These are phyloP conservation scores for Dermolepida albohirtum DNA, from an alignment of 2,888 invertebrate genomes.

Conservation along the genomic window DNA sequence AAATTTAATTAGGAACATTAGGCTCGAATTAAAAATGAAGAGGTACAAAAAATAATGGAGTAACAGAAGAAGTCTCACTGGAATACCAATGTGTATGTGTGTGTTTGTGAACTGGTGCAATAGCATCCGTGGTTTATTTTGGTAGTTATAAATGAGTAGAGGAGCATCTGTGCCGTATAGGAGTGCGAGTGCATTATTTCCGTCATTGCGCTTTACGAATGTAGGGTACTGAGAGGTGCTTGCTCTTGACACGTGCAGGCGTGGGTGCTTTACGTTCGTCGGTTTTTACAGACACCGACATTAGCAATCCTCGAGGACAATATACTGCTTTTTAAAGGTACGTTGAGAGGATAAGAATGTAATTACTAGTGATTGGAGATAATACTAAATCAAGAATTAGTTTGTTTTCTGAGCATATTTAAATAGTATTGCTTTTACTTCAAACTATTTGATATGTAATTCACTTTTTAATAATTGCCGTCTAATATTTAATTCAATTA, in stretches of 20 bases:
- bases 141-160: constrained; percentile 40
- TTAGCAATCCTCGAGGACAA: constrained; percentile 24
- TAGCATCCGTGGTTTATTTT: constrained; percentile 39
- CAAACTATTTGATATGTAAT: no score
- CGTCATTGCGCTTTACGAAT: constrained; percentile 56
- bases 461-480: no score
- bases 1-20: constrained; percentile 11
- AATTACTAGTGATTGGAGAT: no score
- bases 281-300: constrained; percentile 18
- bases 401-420: no score
- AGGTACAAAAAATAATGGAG: constrained; percentile 23
- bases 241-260: constrained; percentile 53
- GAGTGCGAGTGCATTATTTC: constrained; percentile 50
- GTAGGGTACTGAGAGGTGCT: constrained; percentile 53
- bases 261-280: constrained; percentile 49
- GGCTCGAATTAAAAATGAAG: constrained; percentile 7
- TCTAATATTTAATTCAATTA: no score
- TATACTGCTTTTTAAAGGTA: constrained; percentile 1
- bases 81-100: constrained; percentile 26
- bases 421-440: no score
- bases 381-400: no score
- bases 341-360: no score
- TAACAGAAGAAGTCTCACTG: constrained; percentile 16
- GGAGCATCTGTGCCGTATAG: constrained; percentile 40
- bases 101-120: constrained; percentile 35